A percentile compares a stretch with the other conserved stretches of the same genome.
Conservation (phyloP, 1,140 invertebrate species). For the Aphelinus certus region DNA sequence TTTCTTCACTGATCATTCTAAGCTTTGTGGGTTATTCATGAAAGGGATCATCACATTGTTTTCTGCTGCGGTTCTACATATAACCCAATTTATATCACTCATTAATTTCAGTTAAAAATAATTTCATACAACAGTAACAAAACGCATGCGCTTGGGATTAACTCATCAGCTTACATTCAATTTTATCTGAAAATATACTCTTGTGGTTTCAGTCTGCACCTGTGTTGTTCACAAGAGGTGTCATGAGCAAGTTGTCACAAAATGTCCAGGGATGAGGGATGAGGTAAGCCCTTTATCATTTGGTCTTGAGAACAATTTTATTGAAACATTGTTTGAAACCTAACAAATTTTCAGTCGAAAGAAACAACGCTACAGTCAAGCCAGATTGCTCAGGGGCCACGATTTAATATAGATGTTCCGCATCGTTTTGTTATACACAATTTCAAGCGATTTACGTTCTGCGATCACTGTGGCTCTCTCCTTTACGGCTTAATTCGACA, state of each 20-base stretch:
- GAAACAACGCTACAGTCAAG: slow-evolving; percentile 61
- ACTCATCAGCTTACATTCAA: slow-evolving; percentile 24
- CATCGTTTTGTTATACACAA: slow-evolving; percentile 94
- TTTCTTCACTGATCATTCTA: no score
- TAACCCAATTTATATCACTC: background rate
- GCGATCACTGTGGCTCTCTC: slow-evolving; percentile 97
- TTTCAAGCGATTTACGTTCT: slow-evolving; percentile 98
- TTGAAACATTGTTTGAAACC: background rate
- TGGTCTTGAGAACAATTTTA: no score
- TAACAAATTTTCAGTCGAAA: slow-evolving; percentile 42
- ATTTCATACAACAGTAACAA: slow-evolving; percentile 32
- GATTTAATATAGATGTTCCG: slow-evolving; percentile 98
- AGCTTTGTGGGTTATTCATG: background rate
- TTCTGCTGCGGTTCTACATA: background rate
- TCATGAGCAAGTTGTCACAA: slow-evolving; percentile 91
- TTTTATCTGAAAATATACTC: slow-evolving; percentile 20
- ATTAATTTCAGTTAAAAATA: slow-evolving; percentile 15
- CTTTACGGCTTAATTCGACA: slow-evolving; percentile 97
- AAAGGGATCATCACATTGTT: slow-evolving; percentile 18
- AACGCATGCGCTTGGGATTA: slow-evolving; percentile 36
- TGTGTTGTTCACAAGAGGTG: slow-evolving; percentile 98
- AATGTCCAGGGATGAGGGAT: slow-evolving; percentile 95
- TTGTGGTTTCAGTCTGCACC: slow-evolving; percentile 86
- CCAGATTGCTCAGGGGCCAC: slow-evolving; percentile 70
- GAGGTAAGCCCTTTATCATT: slow-evolving; percentile 68